Base-by-base conservation (phyloP, 1,140 invertebrate genomes). In the Drosophila nigromelanica region DNA sequence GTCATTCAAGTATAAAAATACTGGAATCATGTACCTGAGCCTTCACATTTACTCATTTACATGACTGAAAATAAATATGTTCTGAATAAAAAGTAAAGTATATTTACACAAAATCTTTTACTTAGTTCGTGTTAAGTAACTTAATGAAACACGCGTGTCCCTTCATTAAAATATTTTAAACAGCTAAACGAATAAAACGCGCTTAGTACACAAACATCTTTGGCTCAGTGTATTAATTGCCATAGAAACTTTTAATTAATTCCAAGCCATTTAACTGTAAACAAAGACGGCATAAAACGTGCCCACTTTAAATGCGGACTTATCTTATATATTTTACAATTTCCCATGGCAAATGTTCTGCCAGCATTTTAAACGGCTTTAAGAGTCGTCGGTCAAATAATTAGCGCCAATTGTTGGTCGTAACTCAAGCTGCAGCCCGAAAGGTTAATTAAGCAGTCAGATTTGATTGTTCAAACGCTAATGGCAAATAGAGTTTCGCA, bases 231-330 rank as follows among this genome's bases (percentile, higher is more conserved):
- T 68, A 56, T 70, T 70, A 63, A 70, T 71, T 70, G 12, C 45
- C 67, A 64, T 80, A 51, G 50, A 33, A 51, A 61, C 69, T 51
- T 73, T 62, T 75, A 74, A 74, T 81, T 70, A 68, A 78, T 79
- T 76, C 50, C 68, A 43, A 66, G 72, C 66, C 73, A 83, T 83
- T 76, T 75, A 55, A 43, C 80, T 75, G 59, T 54, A 78, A 82
- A 72, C 50, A 58, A 82, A 72, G 50, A 50, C 43, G 11, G 45
- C 42, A 50, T 48, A 48, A 48, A 62, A 75, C 55, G 63, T 48
- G 72, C 50, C 47, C 70, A 59, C 54, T 73, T 43, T 21, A 45
- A 37, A 35, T 6, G 35, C 24, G 5, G 43, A 72, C 59, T 74
- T 67, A 72, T 72, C 68, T 78, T 39, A 66, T 50, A 66, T 50